phyloP scores from a whole-genome alignment of 2,888 invertebrate species.

The Pachliopta kotzebuea region DNA sequence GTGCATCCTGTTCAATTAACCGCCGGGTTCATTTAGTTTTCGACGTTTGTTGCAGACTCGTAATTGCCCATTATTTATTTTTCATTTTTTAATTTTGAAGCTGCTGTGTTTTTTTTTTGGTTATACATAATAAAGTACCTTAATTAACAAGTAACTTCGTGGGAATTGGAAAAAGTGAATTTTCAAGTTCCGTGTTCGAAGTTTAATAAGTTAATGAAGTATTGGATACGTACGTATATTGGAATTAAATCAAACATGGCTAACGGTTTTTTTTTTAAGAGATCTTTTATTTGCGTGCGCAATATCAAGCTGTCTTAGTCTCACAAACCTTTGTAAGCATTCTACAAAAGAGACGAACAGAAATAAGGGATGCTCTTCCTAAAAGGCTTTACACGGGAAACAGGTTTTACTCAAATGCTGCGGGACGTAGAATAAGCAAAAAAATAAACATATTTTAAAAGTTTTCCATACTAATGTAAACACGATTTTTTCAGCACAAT shows the following conservation, averaged over 20 bases:
- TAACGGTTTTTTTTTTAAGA: slow-evolving; percentile 5
- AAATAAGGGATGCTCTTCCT: slow-evolving; percentile 62
- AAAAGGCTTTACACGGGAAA: slow-evolving; percentile 69
- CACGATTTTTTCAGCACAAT: no score
- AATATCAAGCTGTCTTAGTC: slow-evolving; percentile 48
- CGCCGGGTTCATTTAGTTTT: slow-evolving; percentile 18
- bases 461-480: no score
- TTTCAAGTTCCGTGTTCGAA: neutral
- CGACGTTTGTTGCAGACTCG: slow-evolving; percentile 6
- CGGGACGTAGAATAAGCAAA: slow-evolving; percentile 53
- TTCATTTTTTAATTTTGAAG: slow-evolving; percentile 6
- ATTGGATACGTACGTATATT: slow-evolving; percentile 13
- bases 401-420: slow-evolving; percentile 69
- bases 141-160: neutral
- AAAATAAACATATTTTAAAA: no score
- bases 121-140: neutral
- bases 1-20: slow-evolving; percentile 15
- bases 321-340: slow-evolving; percentile 36
- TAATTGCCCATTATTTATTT: slow-evolving; percentile 9
- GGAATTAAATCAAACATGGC: slow-evolving; percentile 16
- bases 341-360: slow-evolving; percentile 59
- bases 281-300: neutral
- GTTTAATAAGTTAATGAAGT: slow-evolving; percentile 16
- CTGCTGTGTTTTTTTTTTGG: neutral
- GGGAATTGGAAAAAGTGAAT: neutral